Evolutionary conservation across 2,888 invertebrate genomes (phyloP).

Genomic region (Hylaea fasciaria): DNA sequence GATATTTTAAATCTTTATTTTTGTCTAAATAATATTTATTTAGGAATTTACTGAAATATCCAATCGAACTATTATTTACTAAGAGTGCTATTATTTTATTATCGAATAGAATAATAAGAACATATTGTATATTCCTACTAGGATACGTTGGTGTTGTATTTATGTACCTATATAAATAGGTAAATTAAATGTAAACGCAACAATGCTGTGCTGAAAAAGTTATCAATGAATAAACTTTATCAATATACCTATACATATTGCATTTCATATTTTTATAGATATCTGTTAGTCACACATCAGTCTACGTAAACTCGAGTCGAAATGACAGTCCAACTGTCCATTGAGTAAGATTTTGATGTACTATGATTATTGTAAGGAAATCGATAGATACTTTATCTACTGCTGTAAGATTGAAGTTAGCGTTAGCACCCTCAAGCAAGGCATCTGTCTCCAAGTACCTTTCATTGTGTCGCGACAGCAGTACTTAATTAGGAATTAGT

Average conservation of each 20-base stretch:
- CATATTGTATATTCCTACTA: slow-evolving; percentile 39
- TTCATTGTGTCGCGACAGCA: no score
- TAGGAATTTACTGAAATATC: slow-evolving; percentile 4
- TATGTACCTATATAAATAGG: slow-evolving; percentile 25
- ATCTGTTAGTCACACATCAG: no score
- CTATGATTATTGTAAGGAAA: no score
- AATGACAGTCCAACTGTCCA: no score
- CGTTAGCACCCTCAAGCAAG: no score
- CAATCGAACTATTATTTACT: slow-evolving; percentile 14
- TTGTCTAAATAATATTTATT: slow-evolving; percentile 26
- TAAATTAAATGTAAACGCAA: slow-evolving; percentile 31
- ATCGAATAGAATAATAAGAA: slow-evolving; percentile 18
- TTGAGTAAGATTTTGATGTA: no score
- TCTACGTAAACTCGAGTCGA: no score
- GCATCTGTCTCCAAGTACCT: no score
- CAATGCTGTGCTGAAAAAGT: slow-evolving; percentile 27
- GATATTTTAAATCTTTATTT: slow-evolving; percentile 34
- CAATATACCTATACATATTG: background rate
- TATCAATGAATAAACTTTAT: slow-evolving; percentile 34
- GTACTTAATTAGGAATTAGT: no score
- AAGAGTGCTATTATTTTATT: slow-evolving; percentile 36
- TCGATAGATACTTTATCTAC: no score
- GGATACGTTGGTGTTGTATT: slow-evolving; percentile 30
- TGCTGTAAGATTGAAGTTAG: no score
- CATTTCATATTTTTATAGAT: slow-evolving; percentile 4